A percentile compares a stretch with the other conserved stretches of the same genome.
Evolutionary conservation across 2,888 invertebrate species (phyloP).

Genomic region (Beris chalybata): DNA sequence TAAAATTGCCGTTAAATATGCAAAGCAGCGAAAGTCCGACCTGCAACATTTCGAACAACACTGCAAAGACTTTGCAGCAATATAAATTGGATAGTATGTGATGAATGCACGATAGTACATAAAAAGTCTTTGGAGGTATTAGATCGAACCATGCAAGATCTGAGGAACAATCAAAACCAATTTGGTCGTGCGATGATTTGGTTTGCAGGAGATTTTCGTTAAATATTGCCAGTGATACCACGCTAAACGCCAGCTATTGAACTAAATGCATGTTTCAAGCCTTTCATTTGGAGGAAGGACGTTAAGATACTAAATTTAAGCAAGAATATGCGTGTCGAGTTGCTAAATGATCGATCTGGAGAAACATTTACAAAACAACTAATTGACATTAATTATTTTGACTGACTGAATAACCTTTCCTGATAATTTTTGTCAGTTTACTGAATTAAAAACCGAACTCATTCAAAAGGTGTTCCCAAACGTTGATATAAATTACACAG

Average conservation of each 20-base stretch:
- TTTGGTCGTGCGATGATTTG: conserved; percentile 40
- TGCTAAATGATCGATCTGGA: too few species aligned
- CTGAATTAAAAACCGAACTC: too few species aligned
- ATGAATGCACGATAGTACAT: conserved; percentile 41
- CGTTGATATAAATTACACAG: too few species aligned
- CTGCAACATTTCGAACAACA: conserved; percentile 45
- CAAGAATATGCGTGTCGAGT: too few species aligned
- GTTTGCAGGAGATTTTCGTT: conserved; percentile 43
- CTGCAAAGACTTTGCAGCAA: conserved; percentile 43
- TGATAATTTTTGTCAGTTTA: too few species aligned
- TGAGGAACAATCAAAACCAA: conserved; percentile 32
- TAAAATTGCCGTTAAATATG: conserved; percentile 44
- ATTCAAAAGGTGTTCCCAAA: too few species aligned
- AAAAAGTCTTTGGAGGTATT: conserved; percentile 44
- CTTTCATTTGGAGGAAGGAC: too few species aligned
- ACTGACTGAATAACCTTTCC: too few species aligned
- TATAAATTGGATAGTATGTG: conserved; percentile 42
- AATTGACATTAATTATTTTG: too few species aligned
- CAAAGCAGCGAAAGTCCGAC: conserved; percentile 41
- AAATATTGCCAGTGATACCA: conserved; percentile 43
- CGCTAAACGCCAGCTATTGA: conserved; percentile 41
- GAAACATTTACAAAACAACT: too few species aligned
- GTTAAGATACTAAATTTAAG: too few species aligned
- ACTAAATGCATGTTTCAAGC: conserved; percentile 34
- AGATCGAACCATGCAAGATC: conserved; percentile 42